phyloP scores from a whole-genome alignment of 2,113 vertebrate genomes.

The Rhineura floridana region DNA sequence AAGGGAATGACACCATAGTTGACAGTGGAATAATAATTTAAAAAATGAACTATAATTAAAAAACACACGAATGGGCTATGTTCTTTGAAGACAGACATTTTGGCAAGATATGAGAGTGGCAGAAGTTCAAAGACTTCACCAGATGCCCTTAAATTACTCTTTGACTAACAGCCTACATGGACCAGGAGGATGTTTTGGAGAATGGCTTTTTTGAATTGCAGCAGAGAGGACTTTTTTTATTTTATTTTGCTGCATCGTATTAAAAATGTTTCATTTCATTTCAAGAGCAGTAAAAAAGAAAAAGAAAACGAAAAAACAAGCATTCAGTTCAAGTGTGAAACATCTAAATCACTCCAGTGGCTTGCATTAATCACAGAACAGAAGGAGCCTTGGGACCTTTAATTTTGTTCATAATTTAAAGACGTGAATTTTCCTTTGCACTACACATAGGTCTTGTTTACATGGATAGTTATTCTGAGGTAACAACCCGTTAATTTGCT shows the following conservation, averaged over 20 bases:
- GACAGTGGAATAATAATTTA: not conserved
- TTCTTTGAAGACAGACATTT: not conserved
- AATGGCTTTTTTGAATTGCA: constrained; percentile 33
- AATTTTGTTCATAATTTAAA: constrained; percentile 12
- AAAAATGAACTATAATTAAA: not conserved
- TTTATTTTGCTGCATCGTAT: constrained; percentile 31
- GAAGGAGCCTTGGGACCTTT: not conserved
- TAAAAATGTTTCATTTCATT: constrained; percentile 49
- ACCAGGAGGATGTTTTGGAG: constrained; percentile 19
- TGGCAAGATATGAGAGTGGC: constrained; percentile 10
- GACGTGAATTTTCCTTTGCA: constrained; percentile 11
- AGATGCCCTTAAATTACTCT: constrained; percentile 47
- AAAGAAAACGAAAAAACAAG: too few species aligned
- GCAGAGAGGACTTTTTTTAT: constrained; percentile 31
- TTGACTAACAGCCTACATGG: constrained; percentile 57
- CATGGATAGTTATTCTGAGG: not conserved
- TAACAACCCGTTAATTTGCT: not conserved
- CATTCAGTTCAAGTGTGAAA: constrained; percentile 36
- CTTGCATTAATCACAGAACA: constrained; percentile 29
- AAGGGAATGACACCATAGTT: not conserved
- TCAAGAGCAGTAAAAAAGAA: constrained; percentile 30
- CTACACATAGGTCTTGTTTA: not conserved
- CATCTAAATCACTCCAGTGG: constrained; percentile 34
- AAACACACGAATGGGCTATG: not conserved
- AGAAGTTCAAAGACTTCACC: constrained; percentile 12